These are phyloP conservation scores for Gobio gobio DNA, from an alignment of 2,113 vertebrate species.

Conservation along the genomic window DNA sequence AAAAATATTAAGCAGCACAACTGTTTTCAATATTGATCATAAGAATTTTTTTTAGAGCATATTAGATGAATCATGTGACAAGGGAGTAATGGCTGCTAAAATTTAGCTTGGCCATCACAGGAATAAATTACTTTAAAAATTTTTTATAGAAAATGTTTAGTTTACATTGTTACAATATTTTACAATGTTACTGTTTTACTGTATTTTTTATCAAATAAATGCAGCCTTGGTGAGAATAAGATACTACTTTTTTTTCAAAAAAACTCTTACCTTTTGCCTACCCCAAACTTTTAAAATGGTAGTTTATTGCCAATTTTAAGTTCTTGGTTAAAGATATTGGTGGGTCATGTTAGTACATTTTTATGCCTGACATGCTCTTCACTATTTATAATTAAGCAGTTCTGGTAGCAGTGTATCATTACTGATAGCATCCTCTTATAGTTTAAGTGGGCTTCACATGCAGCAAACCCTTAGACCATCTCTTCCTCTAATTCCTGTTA, in stretches of 20 bases:
- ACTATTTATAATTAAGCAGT: conserved; percentile 4
- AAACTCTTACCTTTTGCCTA: background rate
- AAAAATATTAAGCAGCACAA: no score
- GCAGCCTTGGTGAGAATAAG: background rate
- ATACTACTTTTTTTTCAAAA: background rate
- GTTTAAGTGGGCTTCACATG: background rate
- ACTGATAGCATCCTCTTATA: background rate
- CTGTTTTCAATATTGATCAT: no score
- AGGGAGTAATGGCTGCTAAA: background rate
- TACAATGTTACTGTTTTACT: background rate
- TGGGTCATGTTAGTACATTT: background rate
- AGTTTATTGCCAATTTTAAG: background rate
- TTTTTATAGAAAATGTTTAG: no score
- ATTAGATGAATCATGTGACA: background rate
- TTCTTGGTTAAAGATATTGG: background rate
- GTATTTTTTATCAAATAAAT: background rate
- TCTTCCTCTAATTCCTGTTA: conserved; percentile 52
- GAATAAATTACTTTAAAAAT: background rate
- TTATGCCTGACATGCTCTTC: background rate
- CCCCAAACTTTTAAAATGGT: background rate
- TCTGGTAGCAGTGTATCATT: background rate
- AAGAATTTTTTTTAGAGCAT: no score
- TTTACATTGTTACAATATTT: background rate
- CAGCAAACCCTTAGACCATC: conserved; percentile 1
- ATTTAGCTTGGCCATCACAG: background rate